These are phyloP conservation scores for Erinaceus europaeus DNA, from an alignment of 2,113 vertebrate genomes.

Conservation along the genomic window DNA sequence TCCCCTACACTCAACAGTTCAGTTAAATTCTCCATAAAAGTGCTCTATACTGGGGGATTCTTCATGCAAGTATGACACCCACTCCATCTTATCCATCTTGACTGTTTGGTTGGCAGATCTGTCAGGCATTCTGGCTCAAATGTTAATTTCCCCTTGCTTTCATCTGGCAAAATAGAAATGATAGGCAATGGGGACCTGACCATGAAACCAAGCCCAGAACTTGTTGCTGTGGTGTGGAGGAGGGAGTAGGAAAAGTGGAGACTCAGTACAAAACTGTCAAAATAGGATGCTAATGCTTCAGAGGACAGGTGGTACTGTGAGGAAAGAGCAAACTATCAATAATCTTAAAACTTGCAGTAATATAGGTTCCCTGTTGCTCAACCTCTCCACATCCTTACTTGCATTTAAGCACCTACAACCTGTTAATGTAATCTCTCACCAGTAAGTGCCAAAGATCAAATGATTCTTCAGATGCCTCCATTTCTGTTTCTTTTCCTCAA, in stretches of 20 bases:
- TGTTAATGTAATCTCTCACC: background rate
- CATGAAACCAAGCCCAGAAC: background rate
- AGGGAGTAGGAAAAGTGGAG: background rate
- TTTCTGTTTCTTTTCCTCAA: too few species aligned
- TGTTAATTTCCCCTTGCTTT: background rate
- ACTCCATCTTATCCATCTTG: background rate
- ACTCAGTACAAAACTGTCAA: background rate
- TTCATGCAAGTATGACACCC: background rate
- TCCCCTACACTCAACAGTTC: background rate
- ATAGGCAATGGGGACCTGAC: background rate
- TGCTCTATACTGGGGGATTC: background rate
- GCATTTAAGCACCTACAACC: background rate
- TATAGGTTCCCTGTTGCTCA: background rate
- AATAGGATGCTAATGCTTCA: background rate
- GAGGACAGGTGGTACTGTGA: background rate
- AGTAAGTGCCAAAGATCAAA: background rate
- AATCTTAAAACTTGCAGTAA: background rate
- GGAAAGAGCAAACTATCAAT: conserved; percentile 31
- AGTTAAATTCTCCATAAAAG: background rate
- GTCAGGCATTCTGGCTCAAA: background rate
- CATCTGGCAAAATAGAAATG: conserved; percentile 32
- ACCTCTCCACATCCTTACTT: background rate
- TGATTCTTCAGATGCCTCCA: background rate
- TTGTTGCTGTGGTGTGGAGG: background rate
- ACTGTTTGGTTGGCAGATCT: background rate